Conservation (phyloP, 2,888 invertebrate species). For the Priocnemis perturbator region DNA sequence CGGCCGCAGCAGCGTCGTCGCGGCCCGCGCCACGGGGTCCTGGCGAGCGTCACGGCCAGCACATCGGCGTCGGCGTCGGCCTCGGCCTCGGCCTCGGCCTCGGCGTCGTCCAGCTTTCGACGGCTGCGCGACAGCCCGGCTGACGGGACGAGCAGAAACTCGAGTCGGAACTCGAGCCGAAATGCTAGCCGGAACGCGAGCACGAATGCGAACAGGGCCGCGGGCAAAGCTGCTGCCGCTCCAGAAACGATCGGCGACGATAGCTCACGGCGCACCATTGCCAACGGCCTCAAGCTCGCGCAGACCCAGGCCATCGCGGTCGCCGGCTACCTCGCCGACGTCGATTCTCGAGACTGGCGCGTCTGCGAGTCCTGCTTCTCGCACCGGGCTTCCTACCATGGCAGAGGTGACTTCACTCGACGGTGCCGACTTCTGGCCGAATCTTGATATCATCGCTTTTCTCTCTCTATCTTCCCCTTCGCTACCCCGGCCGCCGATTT, state of each 20-base stretch:
- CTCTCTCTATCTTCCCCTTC: not conserved
- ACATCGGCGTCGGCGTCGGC: slow-evolving; percentile 47
- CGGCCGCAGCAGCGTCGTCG: slow-evolving; percentile 15
- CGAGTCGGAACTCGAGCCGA: slow-evolving; percentile 3
- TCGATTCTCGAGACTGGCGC: slow-evolving; percentile 76
- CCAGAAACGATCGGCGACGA: too few species aligned
- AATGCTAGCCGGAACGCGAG: slow-evolving; percentile 36
- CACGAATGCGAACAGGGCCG: slow-evolving; percentile 31
- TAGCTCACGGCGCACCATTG: slow-evolving; percentile 75
- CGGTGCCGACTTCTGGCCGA: not conserved
- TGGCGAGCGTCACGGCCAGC: slow-evolving; percentile 9
- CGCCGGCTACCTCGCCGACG: slow-evolving; percentile 80
- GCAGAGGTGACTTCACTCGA: slow-evolving; percentile 78
- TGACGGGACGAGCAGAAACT: slow-evolving; percentile 9
- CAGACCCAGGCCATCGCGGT: slow-evolving; percentile 85
- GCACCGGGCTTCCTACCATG: slow-evolving; percentile 82
- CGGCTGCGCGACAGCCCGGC: slow-evolving; percentile 34
- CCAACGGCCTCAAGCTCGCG: slow-evolving; percentile 83
- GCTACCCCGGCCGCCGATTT: not conserved
- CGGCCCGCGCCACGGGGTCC: slow-evolving; percentile 2
- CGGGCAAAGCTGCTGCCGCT: too few species aligned
- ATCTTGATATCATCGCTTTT: not conserved
- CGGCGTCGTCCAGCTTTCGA: slow-evolving; percentile 51
- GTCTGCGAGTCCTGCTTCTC: slow-evolving; percentile 73
- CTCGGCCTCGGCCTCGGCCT: slow-evolving; percentile 54